A percentile compares a stretch with the other conserved stretches of the same genome.
Conservation (phyloP, 2,888 invertebrate genomes). For the Polia nebulosa region DNA sequence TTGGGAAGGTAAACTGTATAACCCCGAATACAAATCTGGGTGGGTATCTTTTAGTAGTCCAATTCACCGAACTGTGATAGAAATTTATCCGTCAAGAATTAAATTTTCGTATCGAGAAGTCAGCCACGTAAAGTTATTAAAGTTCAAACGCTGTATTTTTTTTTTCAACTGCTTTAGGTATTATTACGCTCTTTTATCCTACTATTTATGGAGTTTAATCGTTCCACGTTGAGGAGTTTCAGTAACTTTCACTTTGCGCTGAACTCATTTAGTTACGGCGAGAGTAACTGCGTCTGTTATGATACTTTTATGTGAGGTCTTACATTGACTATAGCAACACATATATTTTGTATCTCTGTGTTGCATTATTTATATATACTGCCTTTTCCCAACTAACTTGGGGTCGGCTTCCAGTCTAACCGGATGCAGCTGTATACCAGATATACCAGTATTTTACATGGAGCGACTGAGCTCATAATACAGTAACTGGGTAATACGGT, state of each 20-base stretch:
- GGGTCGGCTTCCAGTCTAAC: too few relatives aligned
- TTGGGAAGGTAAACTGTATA: too few relatives aligned
- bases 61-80: not conserved
- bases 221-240: conserved; percentile 22
- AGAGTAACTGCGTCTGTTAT: conserved; percentile 1
- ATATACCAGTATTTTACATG: too few relatives aligned
- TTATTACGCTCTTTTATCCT: conserved; percentile 5
- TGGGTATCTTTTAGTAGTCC: not conserved
- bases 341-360: too few relatives aligned
- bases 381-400: too few relatives aligned
- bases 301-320: not conserved
- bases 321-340: not conserved
- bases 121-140: not conserved
- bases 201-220: conserved; percentile 14
- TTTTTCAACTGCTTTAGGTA: too few relatives aligned
- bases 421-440: too few relatives aligned
- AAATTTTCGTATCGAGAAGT: not conserved
- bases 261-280: conserved; percentile 22
- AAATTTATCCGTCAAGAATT: not conserved
- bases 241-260: conserved; percentile 10
- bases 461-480: too few relatives aligned
- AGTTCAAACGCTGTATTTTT: not conserved
- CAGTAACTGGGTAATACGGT: too few relatives aligned
- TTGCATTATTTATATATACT: too few relatives aligned
- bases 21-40: not conserved